Conservation (phyloP, 2,113 vertebrate species). For the Ctenomys sociabilis region DNA sequence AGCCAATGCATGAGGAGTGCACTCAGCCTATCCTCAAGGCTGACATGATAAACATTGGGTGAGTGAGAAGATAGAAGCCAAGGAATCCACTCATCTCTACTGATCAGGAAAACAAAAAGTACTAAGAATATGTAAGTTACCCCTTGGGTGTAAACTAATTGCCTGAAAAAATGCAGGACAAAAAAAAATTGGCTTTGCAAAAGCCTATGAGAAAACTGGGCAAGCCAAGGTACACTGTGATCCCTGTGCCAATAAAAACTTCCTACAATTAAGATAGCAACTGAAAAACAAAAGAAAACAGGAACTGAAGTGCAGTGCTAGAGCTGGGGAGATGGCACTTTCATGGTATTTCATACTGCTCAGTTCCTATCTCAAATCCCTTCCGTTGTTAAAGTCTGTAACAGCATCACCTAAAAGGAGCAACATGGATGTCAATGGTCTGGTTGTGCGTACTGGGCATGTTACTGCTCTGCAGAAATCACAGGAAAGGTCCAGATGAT, state of each 20-base stretch:
- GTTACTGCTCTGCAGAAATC: not conserved
- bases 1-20: not conserved
- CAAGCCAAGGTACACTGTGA: not conserved
- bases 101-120: slow-evolving; percentile 40
- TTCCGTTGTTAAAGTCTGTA: not conserved
- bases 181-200: not conserved
- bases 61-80: not conserved
- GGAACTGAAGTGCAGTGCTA: not conserved
- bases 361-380: not conserved
- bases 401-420: not conserved
- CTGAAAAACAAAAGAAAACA: not conserved
- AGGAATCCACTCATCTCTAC: slow-evolving; percentile 6
- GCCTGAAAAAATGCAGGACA: not conserved
- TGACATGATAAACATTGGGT: not conserved
- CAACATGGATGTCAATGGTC: not conserved
- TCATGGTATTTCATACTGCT: not conserved
- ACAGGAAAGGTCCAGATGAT: not conserved
- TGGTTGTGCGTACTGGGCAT: not conserved
- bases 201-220: not conserved
- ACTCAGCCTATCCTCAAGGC: not conserved
- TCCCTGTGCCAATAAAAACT: not conserved
- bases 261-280: not conserved
- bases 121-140: slow-evolving; percentile 4
- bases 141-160: slow-evolving; percentile 10
- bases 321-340: not conserved